Conservation (phyloP, 2,797 vertebrate species). For the Gallinago solitaria region DNA sequence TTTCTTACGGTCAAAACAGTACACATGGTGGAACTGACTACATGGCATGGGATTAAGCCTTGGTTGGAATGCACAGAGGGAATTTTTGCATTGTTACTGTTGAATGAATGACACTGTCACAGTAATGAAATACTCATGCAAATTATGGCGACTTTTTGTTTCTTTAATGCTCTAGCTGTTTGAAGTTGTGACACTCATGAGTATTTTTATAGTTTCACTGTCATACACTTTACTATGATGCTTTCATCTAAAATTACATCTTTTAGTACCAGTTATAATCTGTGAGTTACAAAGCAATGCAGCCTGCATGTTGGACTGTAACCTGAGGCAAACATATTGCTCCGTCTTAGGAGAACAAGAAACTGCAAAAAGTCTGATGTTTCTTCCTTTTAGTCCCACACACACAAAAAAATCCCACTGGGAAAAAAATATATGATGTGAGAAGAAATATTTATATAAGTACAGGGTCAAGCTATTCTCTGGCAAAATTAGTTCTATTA, state of each 20-base stretch:
- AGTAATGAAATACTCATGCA: background rate
- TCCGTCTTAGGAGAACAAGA: background rate
- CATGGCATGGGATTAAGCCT: background rate
- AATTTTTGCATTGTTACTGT: background rate
- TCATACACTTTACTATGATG: background rate
- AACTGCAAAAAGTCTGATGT: background rate
- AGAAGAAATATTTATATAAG: background rate
- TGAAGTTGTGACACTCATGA: background rate
- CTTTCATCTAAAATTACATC: background rate
- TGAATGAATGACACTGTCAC: background rate
- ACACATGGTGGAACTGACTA: background rate
- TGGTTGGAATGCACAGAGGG: background rate
- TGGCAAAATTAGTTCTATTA: background rate
- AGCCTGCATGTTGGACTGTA: background rate
- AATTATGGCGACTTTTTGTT: background rate
- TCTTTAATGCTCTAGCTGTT: background rate
- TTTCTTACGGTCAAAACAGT: background rate
- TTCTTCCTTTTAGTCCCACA: background rate
- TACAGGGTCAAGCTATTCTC: background rate
- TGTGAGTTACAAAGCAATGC: background rate
- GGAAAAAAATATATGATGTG: background rate
- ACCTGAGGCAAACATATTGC: background rate
- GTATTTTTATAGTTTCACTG: background rate
- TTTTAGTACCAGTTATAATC: background rate
- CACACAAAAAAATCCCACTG: background rate